Evolutionary conservation across 2,888 invertebrate species (phyloP).

Genomic region (Psylliodes chrysocephalus): DNA sequence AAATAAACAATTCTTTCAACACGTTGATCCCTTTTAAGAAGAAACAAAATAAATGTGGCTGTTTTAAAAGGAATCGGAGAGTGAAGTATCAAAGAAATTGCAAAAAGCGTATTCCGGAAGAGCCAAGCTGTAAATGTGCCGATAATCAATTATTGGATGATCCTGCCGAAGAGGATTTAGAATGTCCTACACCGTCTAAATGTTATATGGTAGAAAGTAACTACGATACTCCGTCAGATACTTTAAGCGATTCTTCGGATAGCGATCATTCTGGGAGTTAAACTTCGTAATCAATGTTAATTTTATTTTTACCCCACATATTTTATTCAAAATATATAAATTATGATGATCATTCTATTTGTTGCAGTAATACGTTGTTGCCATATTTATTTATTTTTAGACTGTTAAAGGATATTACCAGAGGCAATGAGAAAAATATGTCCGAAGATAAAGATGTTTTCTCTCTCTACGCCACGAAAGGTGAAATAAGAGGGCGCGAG

Average conservation of each 20-base stretch:
- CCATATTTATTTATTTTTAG: no score
- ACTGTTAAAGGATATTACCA: no score
- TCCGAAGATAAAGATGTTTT: no score
- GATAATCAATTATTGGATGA: not conserved
- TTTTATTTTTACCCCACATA: no score
- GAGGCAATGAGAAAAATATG: no score
- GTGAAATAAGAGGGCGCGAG: no score
- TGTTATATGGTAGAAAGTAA: not conserved
- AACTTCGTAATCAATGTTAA: no score
- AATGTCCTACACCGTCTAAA: not conserved
- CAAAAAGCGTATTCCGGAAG: not conserved
- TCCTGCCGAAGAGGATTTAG: not conserved
- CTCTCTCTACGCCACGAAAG: no score
- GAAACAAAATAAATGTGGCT: not conserved
- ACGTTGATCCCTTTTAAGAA: not conserved
- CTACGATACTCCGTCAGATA: not conserved
- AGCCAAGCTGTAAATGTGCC: not conserved
- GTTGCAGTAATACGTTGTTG: no score
- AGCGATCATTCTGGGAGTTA: no score
- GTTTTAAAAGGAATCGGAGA: not conserved
- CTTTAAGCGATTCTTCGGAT: not conserved
- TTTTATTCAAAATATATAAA: no score
- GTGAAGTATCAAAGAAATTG: not conserved
- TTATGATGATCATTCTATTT: no score
- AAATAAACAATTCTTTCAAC: constrained; percentile 40